These are phyloP conservation scores for Arizona elegans DNA, from an alignment of 2,113 vertebrate genomes.

Conservation along the genomic window DNA sequence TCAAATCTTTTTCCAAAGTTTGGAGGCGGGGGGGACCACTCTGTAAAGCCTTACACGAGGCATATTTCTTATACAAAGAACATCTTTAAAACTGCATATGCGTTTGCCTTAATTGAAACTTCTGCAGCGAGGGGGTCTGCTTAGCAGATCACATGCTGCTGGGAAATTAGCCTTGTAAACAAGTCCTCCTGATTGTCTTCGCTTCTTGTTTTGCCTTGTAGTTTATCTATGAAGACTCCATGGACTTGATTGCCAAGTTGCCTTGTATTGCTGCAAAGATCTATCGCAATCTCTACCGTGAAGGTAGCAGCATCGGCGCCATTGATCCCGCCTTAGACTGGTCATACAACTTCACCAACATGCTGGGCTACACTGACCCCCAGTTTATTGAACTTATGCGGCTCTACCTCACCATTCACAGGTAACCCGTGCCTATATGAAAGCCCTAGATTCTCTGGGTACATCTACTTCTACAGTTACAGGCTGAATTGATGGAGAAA, in stretches of 20 bases:
- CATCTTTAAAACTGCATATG: not conserved
- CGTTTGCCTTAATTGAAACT: not conserved
- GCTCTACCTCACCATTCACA: conserved; percentile 98
- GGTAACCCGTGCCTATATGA: conserved; percentile 63
- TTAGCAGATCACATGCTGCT: not conserved
- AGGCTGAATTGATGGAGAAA: not conserved
- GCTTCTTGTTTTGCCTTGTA: conserved; percentile 43
- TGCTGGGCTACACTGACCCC: conserved; percentile 90
- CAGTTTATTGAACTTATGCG: conserved; percentile 96
- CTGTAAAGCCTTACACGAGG: not conserved
- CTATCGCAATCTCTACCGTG: conserved; percentile 94
- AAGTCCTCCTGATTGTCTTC: fast-evolving
- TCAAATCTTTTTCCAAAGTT: not conserved
- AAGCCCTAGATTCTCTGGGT: not conserved
- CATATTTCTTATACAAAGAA: not conserved
- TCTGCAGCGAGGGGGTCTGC: not conserved
- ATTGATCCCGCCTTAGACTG: conserved; percentile 95
- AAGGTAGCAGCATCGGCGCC: conserved; percentile 94
- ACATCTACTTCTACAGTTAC: not conserved
- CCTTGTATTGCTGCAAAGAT: conserved; percentile 97
- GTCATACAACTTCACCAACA: conserved; percentile 98
- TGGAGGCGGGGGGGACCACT: not conserved
- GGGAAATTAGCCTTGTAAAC: not conserved
- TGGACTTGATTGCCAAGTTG: conserved; percentile 97
- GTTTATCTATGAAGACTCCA: conserved; percentile 93